Evolutionary conservation across 1,140 invertebrate genomes (phyloP), one percentile per base, ranked within the genome.

Genomic region (Mactra quadrangularis): DNA sequence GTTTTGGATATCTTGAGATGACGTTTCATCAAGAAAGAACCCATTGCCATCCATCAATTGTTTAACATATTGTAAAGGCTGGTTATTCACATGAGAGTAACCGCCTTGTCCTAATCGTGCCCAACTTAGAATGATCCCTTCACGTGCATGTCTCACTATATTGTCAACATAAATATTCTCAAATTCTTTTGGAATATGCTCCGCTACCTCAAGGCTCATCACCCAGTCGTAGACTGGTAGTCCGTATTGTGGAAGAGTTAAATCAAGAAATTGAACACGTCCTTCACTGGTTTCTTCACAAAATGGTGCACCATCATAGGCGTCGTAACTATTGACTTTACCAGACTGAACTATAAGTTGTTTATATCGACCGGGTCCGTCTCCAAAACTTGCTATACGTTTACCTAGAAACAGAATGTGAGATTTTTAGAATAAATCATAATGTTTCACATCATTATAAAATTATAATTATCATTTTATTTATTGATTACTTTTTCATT

Each of bases 81-180:
- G 31, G 31, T 82, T 75, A 68, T 85, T 85, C 17, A 85, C 57
- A 59, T 85, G 83, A 17, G 66, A 55, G 29, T 82, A 72, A 0
- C 83, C 83, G 9, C 71, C 77, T 52, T 82, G 83, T 50, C 76
- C 60, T 7, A 60, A 77, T 1, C n/a, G 33, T 3, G 83, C 76
- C 77, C 83, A 85, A 25, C 83, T 85, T 57, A 85, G 47, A 57
- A 85, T 55, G 13, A 85, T 31, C 7, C 83, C 76, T 52, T 82
- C 53, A 7, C 31, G 52, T 0, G 77, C 70, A 57, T 85, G 83
- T 11, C 83, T 59, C 0, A 70, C 77, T 17, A 85, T 47, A 72
- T 85, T 85, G 47, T 85, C 72, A n/a, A 85, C 45, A 41, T 66
- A 85, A 45, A 82, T 41, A 33, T 27, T 33, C 66, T 85, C 76